phyloP scores from a whole-genome alignment of 2,888 invertebrate genomes.

The Andrena flavipes region DNA sequence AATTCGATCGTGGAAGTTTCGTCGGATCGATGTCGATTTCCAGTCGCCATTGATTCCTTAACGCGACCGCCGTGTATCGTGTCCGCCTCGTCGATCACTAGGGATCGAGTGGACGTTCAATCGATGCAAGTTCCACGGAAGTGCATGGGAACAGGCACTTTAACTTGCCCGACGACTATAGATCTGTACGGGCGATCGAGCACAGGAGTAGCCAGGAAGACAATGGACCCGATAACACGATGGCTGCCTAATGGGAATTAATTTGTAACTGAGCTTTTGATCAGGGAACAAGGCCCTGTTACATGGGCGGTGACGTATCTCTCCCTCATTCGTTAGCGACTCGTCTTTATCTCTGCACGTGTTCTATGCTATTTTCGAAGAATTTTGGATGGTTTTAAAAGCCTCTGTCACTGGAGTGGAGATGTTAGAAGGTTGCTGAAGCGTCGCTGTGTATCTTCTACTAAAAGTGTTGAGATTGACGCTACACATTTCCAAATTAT shows the following conservation, averaged over 20 bases:
- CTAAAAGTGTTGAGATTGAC: too few species aligned
- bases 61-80: neutral
- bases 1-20: conserved; percentile 40
- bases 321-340: neutral
- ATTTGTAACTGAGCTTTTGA: conserved; percentile 16
- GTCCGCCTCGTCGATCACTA: conserved; percentile 19
- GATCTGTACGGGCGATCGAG: conserved; percentile 37
- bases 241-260: conserved; percentile 18
- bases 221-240: conserved; percentile 15
- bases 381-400: too few species aligned
- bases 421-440: too few species aligned
- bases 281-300: neutral
- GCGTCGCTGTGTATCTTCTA: too few species aligned
- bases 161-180: conserved; percentile 43
- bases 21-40: neutral
- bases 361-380: neutral
- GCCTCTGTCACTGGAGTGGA: too few species aligned
- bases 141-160: conserved; percentile 41
- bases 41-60: conserved; percentile 27
- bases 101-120: conserved; percentile 43
- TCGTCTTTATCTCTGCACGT: neutral
- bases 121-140: conserved; percentile 41
- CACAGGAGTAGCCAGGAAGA: conserved; percentile 8
- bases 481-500: too few species aligned
- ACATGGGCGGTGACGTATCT: neutral